These are phyloP conservation scores for Parauchenoglanis ngamensis DNA, from an alignment of 2,797 vertebrate species.

Conservation along the genomic window DNA sequence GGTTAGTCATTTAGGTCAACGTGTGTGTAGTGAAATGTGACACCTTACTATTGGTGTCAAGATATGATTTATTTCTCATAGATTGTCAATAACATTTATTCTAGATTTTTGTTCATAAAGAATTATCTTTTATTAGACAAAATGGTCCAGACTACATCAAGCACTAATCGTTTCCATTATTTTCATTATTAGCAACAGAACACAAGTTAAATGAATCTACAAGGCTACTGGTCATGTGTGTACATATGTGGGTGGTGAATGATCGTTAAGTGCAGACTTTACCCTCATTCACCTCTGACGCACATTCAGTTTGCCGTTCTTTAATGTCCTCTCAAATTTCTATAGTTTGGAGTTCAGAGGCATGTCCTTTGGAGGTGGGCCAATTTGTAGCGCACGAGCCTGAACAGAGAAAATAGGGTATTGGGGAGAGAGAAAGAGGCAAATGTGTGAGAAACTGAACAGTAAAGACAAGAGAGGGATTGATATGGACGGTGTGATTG, in stretches of 20 bases:
- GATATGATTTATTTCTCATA: neutral
- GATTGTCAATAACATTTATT: neutral
- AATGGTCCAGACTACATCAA: neutral
- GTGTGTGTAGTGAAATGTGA: constrained; percentile 35
- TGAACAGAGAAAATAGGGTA: neutral
- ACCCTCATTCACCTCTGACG: constrained; percentile 44
- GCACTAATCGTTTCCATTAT: neutral
- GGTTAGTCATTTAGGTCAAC: constrained; percentile 31
- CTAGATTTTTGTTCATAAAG: neutral
- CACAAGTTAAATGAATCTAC: neutral
- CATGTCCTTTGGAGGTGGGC: constrained; percentile 19
- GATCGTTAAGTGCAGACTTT: constrained; percentile 57
- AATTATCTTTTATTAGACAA: neutral
- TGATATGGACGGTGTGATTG: neutral
- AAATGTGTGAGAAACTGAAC: neutral
- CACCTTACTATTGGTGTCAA: neutral
- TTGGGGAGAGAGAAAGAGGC: neutral
- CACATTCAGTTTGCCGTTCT: neutral
- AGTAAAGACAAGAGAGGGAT: neutral
- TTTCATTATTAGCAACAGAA: neutral
- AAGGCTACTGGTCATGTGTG: neutral
- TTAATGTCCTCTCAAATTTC: constrained; percentile 32
- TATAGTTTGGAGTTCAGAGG: constrained; percentile 11
- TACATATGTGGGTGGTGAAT: neutral
- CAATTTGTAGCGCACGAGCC: constrained; percentile 5